A percentile compares a stretch with the other conserved stretches of the same genome.
These are phyloP conservation scores for Gavialis gangeticus DNA, from an alignment of 2,113 vertebrate species.

Conservation along the genomic window DNA sequence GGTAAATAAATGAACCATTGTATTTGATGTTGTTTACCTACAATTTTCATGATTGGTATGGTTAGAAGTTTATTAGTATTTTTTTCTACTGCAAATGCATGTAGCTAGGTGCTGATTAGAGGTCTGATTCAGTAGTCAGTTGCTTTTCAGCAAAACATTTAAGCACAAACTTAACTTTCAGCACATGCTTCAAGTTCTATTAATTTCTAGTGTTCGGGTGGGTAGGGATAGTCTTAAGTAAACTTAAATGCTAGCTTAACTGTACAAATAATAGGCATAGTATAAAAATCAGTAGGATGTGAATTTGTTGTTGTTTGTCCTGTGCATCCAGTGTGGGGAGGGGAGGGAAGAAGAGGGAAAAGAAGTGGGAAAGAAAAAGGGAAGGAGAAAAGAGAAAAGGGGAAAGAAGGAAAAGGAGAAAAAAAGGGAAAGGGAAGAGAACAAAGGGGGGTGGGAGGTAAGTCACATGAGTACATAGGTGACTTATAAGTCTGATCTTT, in stretches of 20 bases:
- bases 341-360: no score
- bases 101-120: not conserved
- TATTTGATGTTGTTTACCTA: not conserved
- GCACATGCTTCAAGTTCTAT: not conserved
- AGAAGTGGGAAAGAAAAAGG: no score
- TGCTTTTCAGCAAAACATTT: not conserved
- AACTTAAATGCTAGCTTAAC: not conserved
- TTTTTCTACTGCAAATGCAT: not conserved
- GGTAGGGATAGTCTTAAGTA: not conserved
- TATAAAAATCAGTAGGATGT: not conserved
- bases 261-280: not conserved
- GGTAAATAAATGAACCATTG: not conserved
- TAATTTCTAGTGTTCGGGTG: not conserved
- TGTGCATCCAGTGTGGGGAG: no score
- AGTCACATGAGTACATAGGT: no score
- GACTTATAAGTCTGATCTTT: no score
- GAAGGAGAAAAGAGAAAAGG: no score
- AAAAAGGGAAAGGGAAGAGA: no score
- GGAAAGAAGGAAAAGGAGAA: no score
- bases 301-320: no score
- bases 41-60: not conserved
- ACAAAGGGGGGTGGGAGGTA: no score
- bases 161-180: not conserved
- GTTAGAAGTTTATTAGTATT: not conserved
- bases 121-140: not conserved